Conservation (phyloP, 1,140 invertebrate species). For the Nixonia krombeini region DNA sequence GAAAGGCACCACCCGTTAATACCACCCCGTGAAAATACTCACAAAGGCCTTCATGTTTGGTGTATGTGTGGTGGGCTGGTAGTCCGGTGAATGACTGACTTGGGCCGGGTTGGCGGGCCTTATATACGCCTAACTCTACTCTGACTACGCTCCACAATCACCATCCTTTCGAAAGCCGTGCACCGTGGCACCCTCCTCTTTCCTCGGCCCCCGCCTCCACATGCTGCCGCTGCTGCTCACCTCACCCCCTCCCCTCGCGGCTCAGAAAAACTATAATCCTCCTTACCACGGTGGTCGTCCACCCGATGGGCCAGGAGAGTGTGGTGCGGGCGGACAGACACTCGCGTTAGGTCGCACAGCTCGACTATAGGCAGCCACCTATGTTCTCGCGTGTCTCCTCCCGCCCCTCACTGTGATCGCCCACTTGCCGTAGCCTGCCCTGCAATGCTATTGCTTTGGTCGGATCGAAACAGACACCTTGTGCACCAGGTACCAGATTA, state of each 20-base stretch:
- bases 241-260: conserved; percentile 30
- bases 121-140: conserved; percentile 72
- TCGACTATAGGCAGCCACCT: conserved; percentile 15
- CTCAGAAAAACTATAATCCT: conserved; percentile 69
- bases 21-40: conserved; percentile 65
- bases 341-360: conserved; percentile 40
- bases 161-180: conserved; percentile 72
- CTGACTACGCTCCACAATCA: conserved; percentile 72
- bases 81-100: conserved; percentile 73
- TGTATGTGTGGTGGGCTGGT: conserved; percentile 70
- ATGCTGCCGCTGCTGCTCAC: conserved; percentile 18
- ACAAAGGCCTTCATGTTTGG: conserved; percentile 73
- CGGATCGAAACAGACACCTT: conserved; percentile 47
- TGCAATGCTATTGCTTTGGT: conserved; percentile 19
- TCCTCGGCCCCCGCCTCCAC: conserved; percentile 38
- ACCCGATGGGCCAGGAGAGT: conserved; percentile 16
- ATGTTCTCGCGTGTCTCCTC: conserved; percentile 15
- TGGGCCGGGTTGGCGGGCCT: conserved; percentile 68
- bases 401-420: conserved; percentile 34
- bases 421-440: conserved; percentile 42
- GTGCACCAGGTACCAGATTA: conserved; percentile 62
- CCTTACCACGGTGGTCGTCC: conserved; percentile 43
- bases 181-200: conserved; percentile 61
- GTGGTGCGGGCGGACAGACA: conserved; percentile 20
- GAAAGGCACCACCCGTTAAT: conserved; percentile 35